Conservation (phyloP, 2,888 invertebrate species). For the Lepidocyrtinus sp. region DNA sequence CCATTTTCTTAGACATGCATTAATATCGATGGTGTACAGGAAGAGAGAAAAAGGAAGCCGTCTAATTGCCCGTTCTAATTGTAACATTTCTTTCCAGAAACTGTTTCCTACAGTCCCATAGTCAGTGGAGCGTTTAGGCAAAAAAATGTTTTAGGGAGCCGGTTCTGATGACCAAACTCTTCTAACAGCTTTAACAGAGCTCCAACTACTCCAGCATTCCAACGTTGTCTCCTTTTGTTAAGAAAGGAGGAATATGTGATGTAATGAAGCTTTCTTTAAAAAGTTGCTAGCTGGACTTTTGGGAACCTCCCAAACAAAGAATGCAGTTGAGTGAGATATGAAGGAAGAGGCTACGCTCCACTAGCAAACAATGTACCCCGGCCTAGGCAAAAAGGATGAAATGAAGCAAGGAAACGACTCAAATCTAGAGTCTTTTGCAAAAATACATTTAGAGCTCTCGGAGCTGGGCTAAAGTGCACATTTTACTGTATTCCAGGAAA, state of each 20-base stretch:
- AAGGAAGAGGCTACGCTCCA: slow-evolving; percentile 6
- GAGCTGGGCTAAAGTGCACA: slow-evolving; percentile 41
- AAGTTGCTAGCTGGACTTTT: slow-evolving; percentile 21
- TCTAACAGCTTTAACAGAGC: no score
- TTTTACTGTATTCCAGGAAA: slow-evolving; percentile 23
- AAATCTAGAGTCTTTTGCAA: neutral
- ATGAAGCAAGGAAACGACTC: neutral
- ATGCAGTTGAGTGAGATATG: slow-evolving; percentile 38
- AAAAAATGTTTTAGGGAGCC: slow-evolving; percentile 21
- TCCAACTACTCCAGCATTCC: neutral
- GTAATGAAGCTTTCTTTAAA: neutral
- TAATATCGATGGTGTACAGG: neutral
- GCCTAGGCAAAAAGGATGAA: slow-evolving; percentile 2
- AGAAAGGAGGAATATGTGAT: neutral
- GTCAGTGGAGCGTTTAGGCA: slow-evolving; percentile 43
- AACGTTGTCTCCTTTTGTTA: neutral
- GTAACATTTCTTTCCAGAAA: slow-evolving; percentile 47
- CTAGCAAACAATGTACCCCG: neutral
- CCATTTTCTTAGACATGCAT: no score
- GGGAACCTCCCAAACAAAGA: slow-evolving; percentile 34
- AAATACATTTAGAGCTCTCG: no score
- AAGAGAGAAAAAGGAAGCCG: slow-evolving; percentile 27
- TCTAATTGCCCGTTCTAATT: slow-evolving; percentile 55
- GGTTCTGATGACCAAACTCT: slow-evolving; percentile 1
- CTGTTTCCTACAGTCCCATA: slow-evolving; percentile 34